Conservation (phyloP, 2,113 vertebrate genomes). For the Upupa epops region DNA sequence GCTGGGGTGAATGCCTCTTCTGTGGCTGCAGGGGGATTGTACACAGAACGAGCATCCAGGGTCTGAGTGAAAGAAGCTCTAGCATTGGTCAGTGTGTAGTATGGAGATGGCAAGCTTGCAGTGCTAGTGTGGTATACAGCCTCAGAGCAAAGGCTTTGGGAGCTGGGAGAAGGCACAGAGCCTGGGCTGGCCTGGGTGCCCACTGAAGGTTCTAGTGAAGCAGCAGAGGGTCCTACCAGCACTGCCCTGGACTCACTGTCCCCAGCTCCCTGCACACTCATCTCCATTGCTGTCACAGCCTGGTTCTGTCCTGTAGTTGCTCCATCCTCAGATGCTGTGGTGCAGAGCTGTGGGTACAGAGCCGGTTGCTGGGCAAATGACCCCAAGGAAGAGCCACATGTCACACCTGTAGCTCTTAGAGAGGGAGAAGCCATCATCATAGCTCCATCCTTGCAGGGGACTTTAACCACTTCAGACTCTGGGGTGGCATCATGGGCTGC, state of each 20-base stretch:
- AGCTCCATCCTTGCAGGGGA: not conserved
- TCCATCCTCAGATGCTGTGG: not conserved
- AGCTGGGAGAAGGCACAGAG: not conserved
- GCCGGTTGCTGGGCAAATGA: not conserved
- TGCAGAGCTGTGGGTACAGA: not conserved
- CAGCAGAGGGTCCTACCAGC: accelerated
- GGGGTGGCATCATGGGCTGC: not conserved
- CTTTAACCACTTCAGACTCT: not conserved
- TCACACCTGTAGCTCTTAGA: not conserved
- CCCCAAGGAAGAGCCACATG: accelerated
- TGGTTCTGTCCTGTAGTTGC: not conserved
- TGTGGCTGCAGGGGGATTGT: not conserved
- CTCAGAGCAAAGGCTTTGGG: not conserved
- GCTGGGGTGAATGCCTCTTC: not conserved
- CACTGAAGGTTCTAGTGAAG: not conserved
- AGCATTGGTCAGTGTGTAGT: not conserved
- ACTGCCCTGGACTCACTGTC: not conserved
- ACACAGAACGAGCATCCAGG: accelerated
- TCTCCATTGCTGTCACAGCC: not conserved
- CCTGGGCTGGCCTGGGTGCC: not conserved
- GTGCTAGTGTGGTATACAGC: accelerated
- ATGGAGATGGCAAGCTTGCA: not conserved
- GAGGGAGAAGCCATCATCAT: not conserved
- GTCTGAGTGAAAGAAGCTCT: not conserved
- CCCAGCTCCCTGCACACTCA: not conserved